phyloP scores from a whole-genome alignment of 2,797 vertebrate species.

The Lepidocolaptes lacrymiger region DNA sequence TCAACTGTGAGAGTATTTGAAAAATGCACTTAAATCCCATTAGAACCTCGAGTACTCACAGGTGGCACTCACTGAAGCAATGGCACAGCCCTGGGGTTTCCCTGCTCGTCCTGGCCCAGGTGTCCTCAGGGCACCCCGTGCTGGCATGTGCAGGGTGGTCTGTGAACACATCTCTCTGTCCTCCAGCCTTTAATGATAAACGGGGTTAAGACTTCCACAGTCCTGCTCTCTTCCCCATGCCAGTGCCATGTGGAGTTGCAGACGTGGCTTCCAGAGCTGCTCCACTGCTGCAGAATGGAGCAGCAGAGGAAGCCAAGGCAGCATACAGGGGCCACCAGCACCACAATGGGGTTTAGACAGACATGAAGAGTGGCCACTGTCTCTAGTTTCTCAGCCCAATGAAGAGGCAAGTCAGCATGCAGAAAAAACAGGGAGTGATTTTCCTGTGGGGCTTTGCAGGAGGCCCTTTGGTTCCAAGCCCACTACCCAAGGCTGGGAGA shows the following conservation, averaged over 20 bases:
- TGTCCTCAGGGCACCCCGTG: background rate
- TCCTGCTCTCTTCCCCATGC: background rate
- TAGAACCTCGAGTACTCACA: rapidly evolving
- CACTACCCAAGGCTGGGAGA: background rate
- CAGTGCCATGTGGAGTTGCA: rapidly evolving
- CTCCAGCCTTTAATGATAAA: background rate
- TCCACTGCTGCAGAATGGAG: background rate
- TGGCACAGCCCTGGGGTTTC: background rate
- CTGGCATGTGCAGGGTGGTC: background rate
- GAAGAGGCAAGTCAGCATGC: background rate
- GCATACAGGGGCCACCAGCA: background rate
- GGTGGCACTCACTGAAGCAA: background rate
- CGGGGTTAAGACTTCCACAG: background rate
- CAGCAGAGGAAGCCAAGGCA: background rate
- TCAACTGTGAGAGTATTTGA: background rate
- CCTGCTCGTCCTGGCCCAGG: background rate
- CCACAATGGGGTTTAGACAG: background rate
- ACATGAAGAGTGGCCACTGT: background rate
- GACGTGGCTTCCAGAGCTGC: background rate
- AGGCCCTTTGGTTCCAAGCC: background rate
- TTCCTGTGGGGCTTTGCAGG: background rate
- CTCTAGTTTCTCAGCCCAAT: background rate
- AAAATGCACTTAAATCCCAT: background rate
- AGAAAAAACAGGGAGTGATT: background rate
- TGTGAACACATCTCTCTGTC: background rate